Evolutionary conservation across 2,888 invertebrate genomes (phyloP).

Genomic region (Brachynemurus nebulosus): DNA sequence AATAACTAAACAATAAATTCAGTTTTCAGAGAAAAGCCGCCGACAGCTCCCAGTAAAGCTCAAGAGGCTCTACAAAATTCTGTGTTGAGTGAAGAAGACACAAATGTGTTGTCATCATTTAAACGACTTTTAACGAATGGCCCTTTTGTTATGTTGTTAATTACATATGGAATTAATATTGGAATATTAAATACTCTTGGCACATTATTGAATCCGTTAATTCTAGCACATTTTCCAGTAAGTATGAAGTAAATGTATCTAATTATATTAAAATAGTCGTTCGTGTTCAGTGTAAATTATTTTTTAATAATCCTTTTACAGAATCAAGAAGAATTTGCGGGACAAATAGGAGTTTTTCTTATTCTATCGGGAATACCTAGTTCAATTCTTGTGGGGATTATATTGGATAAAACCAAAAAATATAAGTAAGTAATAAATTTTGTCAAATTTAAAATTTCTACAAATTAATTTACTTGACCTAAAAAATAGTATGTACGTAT

Average conservation of each 20-base stretch:
- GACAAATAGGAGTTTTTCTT: constrained; percentile 76
- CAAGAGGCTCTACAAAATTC: constrained; percentile 30
- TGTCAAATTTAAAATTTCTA: background rate
- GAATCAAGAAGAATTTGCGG: constrained; percentile 58
- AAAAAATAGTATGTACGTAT: background rate
- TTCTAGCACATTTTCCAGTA: constrained; percentile 39
- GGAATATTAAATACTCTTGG: constrained; percentile 43
- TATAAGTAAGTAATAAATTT: constrained; percentile 57
- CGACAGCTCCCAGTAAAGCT: constrained; percentile 39
- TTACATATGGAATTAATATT: constrained; percentile 39
- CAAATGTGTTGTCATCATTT: constrained; percentile 11
- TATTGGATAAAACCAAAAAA: constrained; percentile 80
- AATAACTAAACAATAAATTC: no score
- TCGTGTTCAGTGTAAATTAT: no score
- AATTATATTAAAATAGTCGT: no score
- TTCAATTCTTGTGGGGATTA: constrained; percentile 72
- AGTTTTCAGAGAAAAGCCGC: constrained; percentile 43
- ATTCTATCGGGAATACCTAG: constrained; percentile 84
- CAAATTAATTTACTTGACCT: background rate
- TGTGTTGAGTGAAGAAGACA: constrained; percentile 3
- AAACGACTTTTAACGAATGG: constrained; percentile 21
- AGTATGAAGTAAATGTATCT: no score
- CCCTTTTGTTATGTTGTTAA: constrained; percentile 22
- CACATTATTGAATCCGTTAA: constrained; percentile 42
- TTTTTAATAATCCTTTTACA: no score